Evolutionary conservation across 2,113 vertebrate species (phyloP).

Genomic region (Syngnathus scovelli): DNA sequence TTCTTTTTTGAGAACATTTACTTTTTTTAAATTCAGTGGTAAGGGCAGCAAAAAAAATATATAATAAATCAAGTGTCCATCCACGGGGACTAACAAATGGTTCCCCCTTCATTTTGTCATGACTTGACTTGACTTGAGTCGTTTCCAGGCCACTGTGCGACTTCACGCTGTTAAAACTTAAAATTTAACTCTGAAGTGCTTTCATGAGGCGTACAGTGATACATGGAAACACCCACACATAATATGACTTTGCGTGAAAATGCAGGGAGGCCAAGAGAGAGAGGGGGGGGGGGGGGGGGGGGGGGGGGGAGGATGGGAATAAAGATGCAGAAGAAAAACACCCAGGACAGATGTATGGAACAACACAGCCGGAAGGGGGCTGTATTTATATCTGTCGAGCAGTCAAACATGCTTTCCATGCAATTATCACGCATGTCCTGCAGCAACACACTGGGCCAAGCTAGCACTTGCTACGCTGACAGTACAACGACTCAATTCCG

Average conservation of each 20-base stretch:
- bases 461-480: conserved; percentile 13
- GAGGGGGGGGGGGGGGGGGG: neutral
- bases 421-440: conserved; percentile 36
- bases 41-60: neutral
- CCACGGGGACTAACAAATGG: neutral
- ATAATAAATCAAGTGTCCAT: conserved; percentile 8
- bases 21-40: neutral
- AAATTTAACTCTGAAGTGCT: conserved; percentile 15
- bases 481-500: conserved; percentile 31
- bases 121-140: too few relatives aligned
- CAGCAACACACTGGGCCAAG: conserved; percentile 34
- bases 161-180: conserved; percentile 19
- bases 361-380: conserved; percentile 13
- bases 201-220: conserved; percentile 25
- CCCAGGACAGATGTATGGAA: conserved; percentile 4
- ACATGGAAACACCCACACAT: conserved; percentile 32
- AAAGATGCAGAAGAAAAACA: neutral
- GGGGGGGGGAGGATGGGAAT: neutral
- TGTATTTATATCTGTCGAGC: conserved; percentile 24
- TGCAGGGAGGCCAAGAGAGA: neutral
- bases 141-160: neutral
- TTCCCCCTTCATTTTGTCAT: neutral
- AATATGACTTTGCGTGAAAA: conserved; percentile 25
- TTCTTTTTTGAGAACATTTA: neutral
- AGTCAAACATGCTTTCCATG: conserved; percentile 13